Conservation (phyloP, 2,888 invertebrate species). For the Neoitamus cyanurus region DNA sequence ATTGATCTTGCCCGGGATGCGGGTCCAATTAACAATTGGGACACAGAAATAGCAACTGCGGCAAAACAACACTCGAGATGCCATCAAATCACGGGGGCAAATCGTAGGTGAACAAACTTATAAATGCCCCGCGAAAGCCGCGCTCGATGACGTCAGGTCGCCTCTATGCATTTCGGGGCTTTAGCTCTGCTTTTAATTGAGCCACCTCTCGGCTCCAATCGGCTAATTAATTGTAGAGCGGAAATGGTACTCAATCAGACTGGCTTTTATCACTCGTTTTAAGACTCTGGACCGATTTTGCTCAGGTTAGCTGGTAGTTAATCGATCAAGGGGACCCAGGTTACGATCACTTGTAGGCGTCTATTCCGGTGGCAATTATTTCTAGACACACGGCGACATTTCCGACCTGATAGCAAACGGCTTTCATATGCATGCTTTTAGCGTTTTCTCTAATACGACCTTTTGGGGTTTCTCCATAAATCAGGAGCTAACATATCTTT, state of each 20-base stretch:
- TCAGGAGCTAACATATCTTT: neutral
- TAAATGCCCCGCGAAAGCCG: constrained; percentile 4
- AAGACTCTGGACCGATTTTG: neutral
- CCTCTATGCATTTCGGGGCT: constrained; percentile 7
- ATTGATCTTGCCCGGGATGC: neutral
- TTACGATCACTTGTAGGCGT: neutral
- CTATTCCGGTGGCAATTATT: neutral
- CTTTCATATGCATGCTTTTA: neutral
- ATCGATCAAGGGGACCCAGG: neutral
- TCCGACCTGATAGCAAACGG: neutral
- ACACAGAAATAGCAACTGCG: neutral
- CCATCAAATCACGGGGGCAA: constrained; percentile 8
- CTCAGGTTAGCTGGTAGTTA: neutral
- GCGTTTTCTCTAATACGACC: neutral
- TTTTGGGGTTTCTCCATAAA: neutral
- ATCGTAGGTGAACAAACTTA: constrained; percentile 29
- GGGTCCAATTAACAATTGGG: constrained; percentile 4
- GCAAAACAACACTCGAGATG: neutral
- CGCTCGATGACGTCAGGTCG: neutral
- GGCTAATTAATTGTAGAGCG: neutral
- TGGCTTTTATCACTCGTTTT: neutral
- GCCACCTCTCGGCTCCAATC: neutral
- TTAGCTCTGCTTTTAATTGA: neutral
- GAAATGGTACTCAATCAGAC: neutral
- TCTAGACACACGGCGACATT: neutral